Conservation (phyloP, 2,113 vertebrate genomes). For the Hippoglossus stenolepis region DNA sequence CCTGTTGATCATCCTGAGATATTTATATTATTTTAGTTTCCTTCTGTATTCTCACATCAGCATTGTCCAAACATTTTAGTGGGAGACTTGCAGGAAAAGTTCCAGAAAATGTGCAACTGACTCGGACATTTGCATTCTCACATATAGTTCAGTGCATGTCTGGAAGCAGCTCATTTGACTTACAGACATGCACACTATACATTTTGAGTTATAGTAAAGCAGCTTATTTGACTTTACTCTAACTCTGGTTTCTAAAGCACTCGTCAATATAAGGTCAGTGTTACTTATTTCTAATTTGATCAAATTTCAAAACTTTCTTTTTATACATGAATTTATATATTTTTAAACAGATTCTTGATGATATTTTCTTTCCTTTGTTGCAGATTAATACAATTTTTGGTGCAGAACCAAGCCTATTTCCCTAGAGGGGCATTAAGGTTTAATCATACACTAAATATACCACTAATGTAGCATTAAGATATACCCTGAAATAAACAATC, state of each 20-base stretch:
- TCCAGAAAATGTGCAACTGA: too few species aligned
- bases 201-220: too few species aligned
- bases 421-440: constrained; percentile 10
- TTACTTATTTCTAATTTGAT: neutral
- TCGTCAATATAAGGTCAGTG: neutral
- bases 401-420: constrained; percentile 5
- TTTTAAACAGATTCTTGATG: neutral
- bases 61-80: too few species aligned
- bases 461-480: constrained; percentile 32
- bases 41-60: too few species aligned
- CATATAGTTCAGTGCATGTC: too few species aligned
- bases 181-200: too few species aligned
- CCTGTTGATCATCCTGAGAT: too few species aligned
- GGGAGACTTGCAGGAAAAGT: too few species aligned
- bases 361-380: neutral
- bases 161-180: too few species aligned
- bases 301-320: neutral
- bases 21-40: neutral
- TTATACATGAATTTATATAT: neutral
- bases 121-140: too few species aligned
- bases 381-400: neutral
- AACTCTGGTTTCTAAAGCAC: neutral
- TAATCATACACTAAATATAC: constrained; percentile 39
- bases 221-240: too few species aligned
- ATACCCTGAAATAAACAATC: constrained; percentile 17